These are phyloP conservation scores for Trilocha varians DNA, from an alignment of 2,888 invertebrate species.

Conservation along the genomic window DNA sequence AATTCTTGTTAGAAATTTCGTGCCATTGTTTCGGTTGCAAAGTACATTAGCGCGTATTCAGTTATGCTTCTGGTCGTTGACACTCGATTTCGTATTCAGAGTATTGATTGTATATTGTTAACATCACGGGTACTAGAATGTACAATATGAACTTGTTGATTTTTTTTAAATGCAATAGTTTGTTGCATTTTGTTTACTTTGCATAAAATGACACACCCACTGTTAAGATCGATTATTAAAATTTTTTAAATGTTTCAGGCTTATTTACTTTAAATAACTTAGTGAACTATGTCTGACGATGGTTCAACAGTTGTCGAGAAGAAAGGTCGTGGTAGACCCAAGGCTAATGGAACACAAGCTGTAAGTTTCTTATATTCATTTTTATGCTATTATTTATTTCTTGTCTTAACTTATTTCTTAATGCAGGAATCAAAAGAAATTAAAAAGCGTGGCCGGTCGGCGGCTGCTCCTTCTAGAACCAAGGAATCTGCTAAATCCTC, in stretches of 20 bases:
- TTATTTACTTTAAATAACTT: conserved; percentile 11
- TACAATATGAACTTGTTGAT: too few species aligned
- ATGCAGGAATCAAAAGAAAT: conserved; percentile 63
- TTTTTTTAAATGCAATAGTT: neutral
- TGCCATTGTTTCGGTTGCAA: neutral
- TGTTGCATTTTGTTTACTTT: neutral
- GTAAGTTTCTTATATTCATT: conserved; percentile 23
- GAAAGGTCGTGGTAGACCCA: conserved; percentile 68
- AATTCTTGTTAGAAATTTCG: neutral
- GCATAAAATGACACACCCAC: neutral
- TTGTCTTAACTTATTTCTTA: neutral
- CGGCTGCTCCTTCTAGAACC: conserved; percentile 51
- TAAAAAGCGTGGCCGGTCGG: conserved; percentile 62
- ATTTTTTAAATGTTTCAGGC: neutral
- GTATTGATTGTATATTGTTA: neutral
- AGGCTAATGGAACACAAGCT: conserved; percentile 65
- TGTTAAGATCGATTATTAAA: neutral
- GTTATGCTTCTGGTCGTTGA: neutral
- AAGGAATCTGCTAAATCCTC: conserved; percentile 71
- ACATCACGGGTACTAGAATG: too few species aligned
- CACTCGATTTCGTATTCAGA: neutral
- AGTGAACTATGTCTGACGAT: conserved; percentile 64
- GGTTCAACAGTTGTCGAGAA: conserved; percentile 67
- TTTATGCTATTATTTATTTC: neutral
- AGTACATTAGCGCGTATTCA: neutral